phyloP scores from a whole-genome alignment of 2,113 vertebrate species.

The Sus scrofa region T2T-Sscrofa CM000816.6:13612501-13613000 shows the following conservation, averaged over 20 bases:
- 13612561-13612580: background rate
- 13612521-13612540: too few relatives aligned
- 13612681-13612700: background rate
- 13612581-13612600: background rate
- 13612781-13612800: rapidly evolving
- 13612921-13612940: background rate
- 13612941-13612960: background rate
- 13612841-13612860: too few relatives aligned
- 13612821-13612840: background rate
- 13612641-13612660: background rate
- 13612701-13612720: background rate
- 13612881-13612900: background rate
- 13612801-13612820: background rate
- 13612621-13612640: background rate
- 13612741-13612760: background rate
- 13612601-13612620: background rate
- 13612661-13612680: rapidly evolving
- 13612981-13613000: background rate
- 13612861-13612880: background rate
- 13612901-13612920: background rate
- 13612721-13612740: background rate
- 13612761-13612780: background rate
- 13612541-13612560: background rate
- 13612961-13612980: background rate
- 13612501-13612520: too few relatives aligned